Conservation (phyloP, 2,113 vertebrate species). For the Merops nubicus region DNA sequence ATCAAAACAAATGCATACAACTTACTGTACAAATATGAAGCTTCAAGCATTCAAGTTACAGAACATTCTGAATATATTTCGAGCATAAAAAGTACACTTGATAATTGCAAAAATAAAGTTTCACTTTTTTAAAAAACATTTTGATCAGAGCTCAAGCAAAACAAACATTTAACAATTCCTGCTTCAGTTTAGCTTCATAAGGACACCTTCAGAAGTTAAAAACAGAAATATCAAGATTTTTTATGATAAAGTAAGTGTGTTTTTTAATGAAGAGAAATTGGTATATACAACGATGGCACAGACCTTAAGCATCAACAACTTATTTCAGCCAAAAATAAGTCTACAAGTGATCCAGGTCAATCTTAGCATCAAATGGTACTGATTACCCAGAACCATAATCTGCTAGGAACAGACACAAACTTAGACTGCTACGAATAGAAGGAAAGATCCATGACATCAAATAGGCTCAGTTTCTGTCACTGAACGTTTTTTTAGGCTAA, state of each 20-base stretch:
- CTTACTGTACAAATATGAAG: slow-evolving; percentile 60
- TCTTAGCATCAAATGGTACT: slow-evolving; percentile 36
- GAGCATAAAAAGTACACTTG: slow-evolving; percentile 75
- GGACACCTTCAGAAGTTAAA: slow-evolving; percentile 19
- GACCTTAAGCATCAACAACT: slow-evolving; percentile 29
- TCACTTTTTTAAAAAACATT: slow-evolving; percentile 69
- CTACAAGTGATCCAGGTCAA: slow-evolving; percentile 34
- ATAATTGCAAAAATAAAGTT: slow-evolving; percentile 80
- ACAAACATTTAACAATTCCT: slow-evolving; percentile 47
- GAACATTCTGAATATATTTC: slow-evolving; percentile 65
- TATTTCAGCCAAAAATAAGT: slow-evolving; percentile 47
- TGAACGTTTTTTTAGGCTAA: slow-evolving; percentile 36
- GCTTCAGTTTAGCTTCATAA: slow-evolving; percentile 31
- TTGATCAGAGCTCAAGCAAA: slow-evolving; percentile 75
- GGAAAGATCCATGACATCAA: slow-evolving; percentile 25
- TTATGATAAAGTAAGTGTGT: not conserved
- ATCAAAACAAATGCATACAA: slow-evolving; percentile 12
- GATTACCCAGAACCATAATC: slow-evolving; percentile 42
- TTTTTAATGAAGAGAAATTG: slow-evolving; percentile 31
- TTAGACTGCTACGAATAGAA: slow-evolving; percentile 43
- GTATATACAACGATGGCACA: slow-evolving; percentile 47
- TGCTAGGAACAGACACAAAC: not conserved
- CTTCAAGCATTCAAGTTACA: slow-evolving; percentile 60
- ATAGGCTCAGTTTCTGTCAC: slow-evolving; percentile 44
- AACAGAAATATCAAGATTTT: not conserved